Base-by-base conservation (phyloP, 2,888 invertebrate genomes). In the Trichogramma dendrolimi region DNA sequence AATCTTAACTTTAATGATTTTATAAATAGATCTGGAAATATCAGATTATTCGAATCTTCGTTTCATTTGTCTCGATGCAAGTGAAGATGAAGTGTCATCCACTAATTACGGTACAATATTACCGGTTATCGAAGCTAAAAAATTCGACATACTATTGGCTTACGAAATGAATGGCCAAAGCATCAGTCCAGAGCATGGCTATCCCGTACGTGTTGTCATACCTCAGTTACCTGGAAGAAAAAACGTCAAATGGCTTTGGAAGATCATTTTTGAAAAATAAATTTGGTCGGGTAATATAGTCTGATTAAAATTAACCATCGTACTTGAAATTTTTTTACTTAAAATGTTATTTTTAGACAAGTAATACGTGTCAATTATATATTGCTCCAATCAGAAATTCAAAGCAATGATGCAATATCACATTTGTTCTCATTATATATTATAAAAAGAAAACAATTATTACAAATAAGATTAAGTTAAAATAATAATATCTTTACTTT, bases 191-290 rank as follows among this genome's bases (percentile, higher is more conserved):
- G 42, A 59, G 27, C 58, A 62, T 40, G 62, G 62, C 1, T 62
- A 52, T 42, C 62, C 62, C 3, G 6, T 62, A 1, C 50, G 62
- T 2, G 47, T 55, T 4, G 43, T 62, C 0, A 47, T 55, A 14
- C 55, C 48, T 0, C 50, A 55, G 6, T 11, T 47, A 4, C 10
- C 51, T 8, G 58, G 58, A 1, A 14, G 11, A 4, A 51, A 5
- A 43, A 62, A 59, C 11, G 52, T 62, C 39, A 62, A 62, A 11
- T 62, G 62, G 62, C 58, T 62, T 5, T 42, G 38, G 4, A 55
- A 41, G 7, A 59, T 62, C 5, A n/a, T 55, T 0, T 10, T 60
- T 14, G 14, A 38, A 5, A 60, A 54, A 14, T 8, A 14, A n/a
- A 46, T 39, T 14, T 14, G 14, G 14, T 14, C 14, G 2, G 14